Evolutionary conservation across 35 echinoderm and acorn worm species (phyloP).

Genomic region (Lytechinus variegatus): DNA sequence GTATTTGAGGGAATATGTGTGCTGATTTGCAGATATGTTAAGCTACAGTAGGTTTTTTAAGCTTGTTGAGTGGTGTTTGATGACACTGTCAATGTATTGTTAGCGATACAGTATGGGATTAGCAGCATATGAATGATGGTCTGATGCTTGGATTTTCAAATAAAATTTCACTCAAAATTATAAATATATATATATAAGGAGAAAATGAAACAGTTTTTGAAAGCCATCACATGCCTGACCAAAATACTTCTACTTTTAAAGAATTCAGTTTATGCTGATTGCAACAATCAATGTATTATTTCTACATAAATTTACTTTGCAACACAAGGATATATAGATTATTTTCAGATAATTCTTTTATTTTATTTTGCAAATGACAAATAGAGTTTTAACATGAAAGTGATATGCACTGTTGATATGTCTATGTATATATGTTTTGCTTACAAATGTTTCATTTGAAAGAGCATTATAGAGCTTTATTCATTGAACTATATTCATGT

Average conservation of each 20-base stretch:
- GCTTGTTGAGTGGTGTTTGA: background rate
- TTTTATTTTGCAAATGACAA: background rate
- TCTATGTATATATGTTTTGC: background rate
- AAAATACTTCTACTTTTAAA: background rate
- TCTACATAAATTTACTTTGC: background rate
- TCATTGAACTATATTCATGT: constrained; percentile 7
- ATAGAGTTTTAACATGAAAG: background rate
- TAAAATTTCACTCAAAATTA: background rate
- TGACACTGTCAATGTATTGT: background rate
- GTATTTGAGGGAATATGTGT: background rate
- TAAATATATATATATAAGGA: background rate
- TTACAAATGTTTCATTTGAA: background rate
- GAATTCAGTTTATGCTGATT: background rate
- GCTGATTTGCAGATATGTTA: background rate
- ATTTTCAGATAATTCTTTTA: background rate
- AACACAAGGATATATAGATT: background rate
- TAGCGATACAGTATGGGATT: background rate
- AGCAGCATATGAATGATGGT: background rate
- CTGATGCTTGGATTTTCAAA: background rate
- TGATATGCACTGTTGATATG: background rate
- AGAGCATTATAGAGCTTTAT: background rate
- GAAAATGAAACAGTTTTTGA: too few species aligned
- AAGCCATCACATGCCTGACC: background rate
- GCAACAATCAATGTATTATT: background rate
- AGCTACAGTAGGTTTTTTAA: background rate